A percentile compares a stretch with the other conserved stretches of the same genome.
Evolutionary conservation across 2,888 invertebrate genomes (phyloP).

Genomic region (Caenorhabditis afra): DNA sequence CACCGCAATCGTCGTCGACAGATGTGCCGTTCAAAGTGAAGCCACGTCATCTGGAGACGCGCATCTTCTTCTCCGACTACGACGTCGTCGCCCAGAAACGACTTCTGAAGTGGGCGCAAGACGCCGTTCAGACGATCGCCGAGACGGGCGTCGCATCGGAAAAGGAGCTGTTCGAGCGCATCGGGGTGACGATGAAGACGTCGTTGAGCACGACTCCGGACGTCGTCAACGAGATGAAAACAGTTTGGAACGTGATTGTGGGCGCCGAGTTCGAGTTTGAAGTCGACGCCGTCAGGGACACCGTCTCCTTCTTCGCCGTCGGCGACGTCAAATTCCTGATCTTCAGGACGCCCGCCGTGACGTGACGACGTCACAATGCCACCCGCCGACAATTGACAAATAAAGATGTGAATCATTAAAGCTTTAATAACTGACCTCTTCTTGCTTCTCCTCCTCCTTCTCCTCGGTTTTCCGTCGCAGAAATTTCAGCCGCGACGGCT

Average conservation of each 20-base stretch:
- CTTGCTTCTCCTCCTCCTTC: slow-evolving; percentile 56
- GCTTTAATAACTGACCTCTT: slow-evolving; percentile 9
- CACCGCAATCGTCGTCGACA: neutral
- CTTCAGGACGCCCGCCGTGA: slow-evolving; percentile 3
- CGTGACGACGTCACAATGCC: too few species aligned
- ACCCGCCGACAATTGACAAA: too few species aligned
- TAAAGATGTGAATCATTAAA: neutral
- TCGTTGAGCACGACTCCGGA: slow-evolving; percentile 6
- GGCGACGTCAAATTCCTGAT: slow-evolving; percentile 46
- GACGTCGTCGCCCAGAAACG: slow-evolving; percentile 14
- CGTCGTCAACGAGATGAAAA: neutral
- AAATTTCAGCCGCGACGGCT: slow-evolving; percentile 62
- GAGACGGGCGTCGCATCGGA: slow-evolving; percentile 27
- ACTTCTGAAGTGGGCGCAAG: slow-evolving; percentile 8
- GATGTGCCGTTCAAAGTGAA: slow-evolving; percentile 17
- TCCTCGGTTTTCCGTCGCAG: slow-evolving; percentile 57
- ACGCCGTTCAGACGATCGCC: slow-evolving; percentile 1
- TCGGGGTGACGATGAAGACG: slow-evolving; percentile 17
- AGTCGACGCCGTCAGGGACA: slow-evolving; percentile 32
- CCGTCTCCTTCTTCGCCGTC: slow-evolving; percentile 47
- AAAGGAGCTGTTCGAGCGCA: slow-evolving; percentile 19
- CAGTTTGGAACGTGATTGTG: slow-evolving; percentile 32
- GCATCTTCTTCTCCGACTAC: slow-evolving; percentile 35
- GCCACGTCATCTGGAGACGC: slow-evolving; percentile 29
- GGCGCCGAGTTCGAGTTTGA: slow-evolving; percentile 37